Base-by-base conservation (phyloP, 2,797 vertebrate genomes). In the Characodon lateralis region DNA sequence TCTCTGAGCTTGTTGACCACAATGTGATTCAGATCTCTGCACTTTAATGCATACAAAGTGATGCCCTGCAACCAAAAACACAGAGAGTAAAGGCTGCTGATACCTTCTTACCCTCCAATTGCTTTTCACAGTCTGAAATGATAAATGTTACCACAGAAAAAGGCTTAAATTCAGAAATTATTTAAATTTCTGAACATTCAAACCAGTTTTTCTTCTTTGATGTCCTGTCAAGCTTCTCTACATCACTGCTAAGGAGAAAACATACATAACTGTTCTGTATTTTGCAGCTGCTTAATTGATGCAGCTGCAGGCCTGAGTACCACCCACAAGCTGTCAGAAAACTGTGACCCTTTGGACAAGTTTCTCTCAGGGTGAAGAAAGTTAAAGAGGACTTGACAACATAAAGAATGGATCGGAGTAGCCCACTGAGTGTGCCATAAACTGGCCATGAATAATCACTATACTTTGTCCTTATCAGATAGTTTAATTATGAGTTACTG, bases 401-500 rank as follows among this genome's bases (percentile, higher is more conserved):
- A 78, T 72, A 28, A 83, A 80, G 53, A 71, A 66, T 35, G 61
- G 73, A 76, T 53, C 48, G 12, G 48, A 48, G 48, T 43, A 43
- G 1, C 43, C 14, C 14, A 16, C 48, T 50, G 48, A 50, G 48
- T 59, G 59, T 7, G 7, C 41, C 78, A 82, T 74, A 72, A 89
- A 88, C 66, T 28, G 35, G 3, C 77, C 78, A 48, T 48, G 83
- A 88, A 78, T 84, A 78, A 87, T 86, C 78, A 74, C 83, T 53
- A 3, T 51, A 39, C 53, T 84, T 70, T 71, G 66, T 43, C 63
- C 48, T 76, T 79, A 48, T 82, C 56, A 58, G 79, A 83, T 66
- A 81, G 55, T 85, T 83, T 87, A 86, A 90, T 90, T 84, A 85
- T 14, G 20, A 81, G 71, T 70, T n/a, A 53, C 18, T 53, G 51